Base-by-base conservation (phyloP, 2,797 vertebrate genomes). In the Hephaestus fuliginosus region DNA sequence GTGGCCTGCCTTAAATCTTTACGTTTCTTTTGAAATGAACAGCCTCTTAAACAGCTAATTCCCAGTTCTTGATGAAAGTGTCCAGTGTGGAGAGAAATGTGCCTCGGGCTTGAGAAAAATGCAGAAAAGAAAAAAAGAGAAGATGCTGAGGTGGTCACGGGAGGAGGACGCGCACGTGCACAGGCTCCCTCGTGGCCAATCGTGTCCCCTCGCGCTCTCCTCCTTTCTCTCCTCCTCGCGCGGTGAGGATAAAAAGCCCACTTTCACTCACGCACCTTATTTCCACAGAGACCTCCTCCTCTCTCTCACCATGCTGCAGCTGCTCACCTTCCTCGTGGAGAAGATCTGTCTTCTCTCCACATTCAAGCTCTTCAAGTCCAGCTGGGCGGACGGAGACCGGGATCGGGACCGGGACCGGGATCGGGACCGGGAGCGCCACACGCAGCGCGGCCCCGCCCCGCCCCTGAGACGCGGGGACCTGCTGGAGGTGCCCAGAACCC, bases 401-500 rank as follows among this genome's bases (percentile, higher is more conserved):
- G 63, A 81, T 7, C 48, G 41, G 48, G 58, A 81, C 6, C 52
- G 0, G 20, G 76, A 81, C 65, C 83, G 78, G 20, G 63, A 80
- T 7, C 48, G 41, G 48, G 58, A 80, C 6, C 52, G 0, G 20
- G 76, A 81, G 66, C 83, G 78, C 22, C 73, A 68, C 9, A 33
- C 89, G n/a, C 87, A 57, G 30, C 83, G 67, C 44, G 43, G 75
- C 63, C 55, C 93, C 84, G 70, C 84, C 0, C 82, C 56, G 30
- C 88, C 84, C 28, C 93, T 96, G 43, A 93, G 92, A 36, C 94
- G 97, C 44, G 98, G 98, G 0, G 98, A 98, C 86, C 90, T 99
- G 70, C 93, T 99, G 79, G 97, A 98, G 88, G 98, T 99, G 69
- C 95, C 96, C 39, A 96, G 98, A 53, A 97, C 96, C 1, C 93